A percentile compares a stretch with the other conserved stretches of the same genome.
These are phyloP conservation scores for Apus apus DNA, from an alignment of 2,113 vertebrate species.

Conservation along the genomic window DNA sequence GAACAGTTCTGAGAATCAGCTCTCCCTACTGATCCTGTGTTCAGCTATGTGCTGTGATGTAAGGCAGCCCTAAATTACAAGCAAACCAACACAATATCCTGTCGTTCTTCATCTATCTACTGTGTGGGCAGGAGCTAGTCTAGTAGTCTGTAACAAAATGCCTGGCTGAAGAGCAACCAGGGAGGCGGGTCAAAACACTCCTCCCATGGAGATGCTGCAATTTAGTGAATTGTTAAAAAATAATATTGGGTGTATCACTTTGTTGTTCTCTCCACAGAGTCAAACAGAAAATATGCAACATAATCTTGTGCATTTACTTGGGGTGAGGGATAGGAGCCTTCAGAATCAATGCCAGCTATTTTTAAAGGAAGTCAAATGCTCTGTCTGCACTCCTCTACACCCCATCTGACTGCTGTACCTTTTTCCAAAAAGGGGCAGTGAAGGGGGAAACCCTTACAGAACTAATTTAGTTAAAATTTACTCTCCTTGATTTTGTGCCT, in stretches of 20 bases:
- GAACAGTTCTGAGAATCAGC: not conserved
- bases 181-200: not conserved
- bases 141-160: not conserved
- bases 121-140: constrained; percentile 3
- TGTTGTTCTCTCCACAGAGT: not conserved
- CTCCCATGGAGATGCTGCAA: not conserved
- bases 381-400: not conserved
- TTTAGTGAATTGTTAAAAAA: constrained; percentile 24
- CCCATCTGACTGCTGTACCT: not conserved
- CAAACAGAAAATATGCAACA: not conserved
- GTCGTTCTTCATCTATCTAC: not conserved
- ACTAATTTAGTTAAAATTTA: constrained; percentile 67
- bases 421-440: not conserved
- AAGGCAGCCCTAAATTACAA: not conserved
- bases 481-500: constrained; percentile 31
- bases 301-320: not conserved
- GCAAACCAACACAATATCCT: not conserved
- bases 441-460: not conserved
- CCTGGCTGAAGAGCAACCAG: not conserved
- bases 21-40: not conserved
- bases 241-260: not conserved
- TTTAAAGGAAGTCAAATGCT: not conserved
- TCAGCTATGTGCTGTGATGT: not conserved
- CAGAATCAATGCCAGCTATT: not conserved
- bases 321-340: not conserved